A percentile compares a stretch with the other conserved stretches of the same genome.
These are phyloP conservation scores for Nothocercus nigrocapillus DNA, from an alignment of 2,113 vertebrate genomes.

Conservation along the genomic window DNA sequence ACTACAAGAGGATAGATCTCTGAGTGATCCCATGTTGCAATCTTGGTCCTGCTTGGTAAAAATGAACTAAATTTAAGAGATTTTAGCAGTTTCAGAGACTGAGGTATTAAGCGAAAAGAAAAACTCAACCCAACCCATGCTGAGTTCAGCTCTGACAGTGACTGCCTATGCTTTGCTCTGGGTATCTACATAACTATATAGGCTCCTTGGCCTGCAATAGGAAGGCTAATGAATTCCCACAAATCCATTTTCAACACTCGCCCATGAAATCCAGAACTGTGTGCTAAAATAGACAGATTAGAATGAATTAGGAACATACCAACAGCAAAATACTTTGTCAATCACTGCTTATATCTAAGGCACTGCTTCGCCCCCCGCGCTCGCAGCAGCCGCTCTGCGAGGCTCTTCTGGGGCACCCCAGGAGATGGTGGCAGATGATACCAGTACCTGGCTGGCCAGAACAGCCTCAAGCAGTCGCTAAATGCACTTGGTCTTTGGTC, in stretches of 20 bases:
- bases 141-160: background rate
- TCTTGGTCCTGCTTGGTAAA: background rate
- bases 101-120: background rate
- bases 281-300: background rate
- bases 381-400: background rate
- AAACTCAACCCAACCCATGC: background rate
- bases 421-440: background rate
- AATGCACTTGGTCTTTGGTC: background rate
- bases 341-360: background rate
- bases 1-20: background rate
- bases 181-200: background rate
- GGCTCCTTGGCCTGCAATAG: background rate
- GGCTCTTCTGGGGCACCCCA: background rate
- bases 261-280: background rate
- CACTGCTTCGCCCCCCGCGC: too few species aligned
- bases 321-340: background rate
- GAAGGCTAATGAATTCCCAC: background rate
- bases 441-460: background rate
- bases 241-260: rapidly evolving
- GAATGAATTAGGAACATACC: rapidly evolving
- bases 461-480: too few species aligned
- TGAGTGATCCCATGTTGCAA: background rate
- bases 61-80: background rate
- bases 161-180: background rate
- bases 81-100: background rate